Evolutionary conservation across 2,888 invertebrate species (phyloP), one percentile per base, ranked within the genome.

Genomic region (Keiferia lycopersicella): DNA sequence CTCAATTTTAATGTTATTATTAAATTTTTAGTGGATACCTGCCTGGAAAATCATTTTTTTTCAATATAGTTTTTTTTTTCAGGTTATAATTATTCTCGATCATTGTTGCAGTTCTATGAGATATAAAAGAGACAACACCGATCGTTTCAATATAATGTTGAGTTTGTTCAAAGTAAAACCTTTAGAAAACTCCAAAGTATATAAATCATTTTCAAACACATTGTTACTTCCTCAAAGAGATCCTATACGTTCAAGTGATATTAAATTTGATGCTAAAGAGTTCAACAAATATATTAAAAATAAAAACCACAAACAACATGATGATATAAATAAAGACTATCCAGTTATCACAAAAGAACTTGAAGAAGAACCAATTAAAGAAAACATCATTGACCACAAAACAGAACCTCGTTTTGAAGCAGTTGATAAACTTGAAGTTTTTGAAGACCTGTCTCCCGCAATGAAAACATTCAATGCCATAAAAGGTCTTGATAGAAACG

Each of bases 111-210:
- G 22, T 26, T 56, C 30, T 14, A 22, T 12, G n/a, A 22, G 56
- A 22, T 3, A n/a, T 10, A 56, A 56, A 30, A 56, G 56, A 30
- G 26, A 34, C 30, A 56, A 34, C 8, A 6, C 12, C 7, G 56
- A 34, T n/a, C 26, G 34, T 30, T 56, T 56, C 30, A 34, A 56
- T 34, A 14, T 56, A 30, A n/a, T 56, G 30, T 26, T 56, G 11
- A 56, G 56, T 34, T 56, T 56, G n/a, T 56, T 30, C 30, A 56
- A 56, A 30, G 56, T 61, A 14, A 50, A 30, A n/a, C 61, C 50
- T 16, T 10, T 50, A 7, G 56, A 8, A 14, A 14, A 7, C 6
- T 56, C 56, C 2, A 56, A 34, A 30, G 56, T 34, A 14, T 56
- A n/a, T 7, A 56, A 56, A 56, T 12, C 51, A 2, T 56, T 56